phyloP scores from a whole-genome alignment of 2,113 vertebrate species.

The Lynx canadensis region DNA sequence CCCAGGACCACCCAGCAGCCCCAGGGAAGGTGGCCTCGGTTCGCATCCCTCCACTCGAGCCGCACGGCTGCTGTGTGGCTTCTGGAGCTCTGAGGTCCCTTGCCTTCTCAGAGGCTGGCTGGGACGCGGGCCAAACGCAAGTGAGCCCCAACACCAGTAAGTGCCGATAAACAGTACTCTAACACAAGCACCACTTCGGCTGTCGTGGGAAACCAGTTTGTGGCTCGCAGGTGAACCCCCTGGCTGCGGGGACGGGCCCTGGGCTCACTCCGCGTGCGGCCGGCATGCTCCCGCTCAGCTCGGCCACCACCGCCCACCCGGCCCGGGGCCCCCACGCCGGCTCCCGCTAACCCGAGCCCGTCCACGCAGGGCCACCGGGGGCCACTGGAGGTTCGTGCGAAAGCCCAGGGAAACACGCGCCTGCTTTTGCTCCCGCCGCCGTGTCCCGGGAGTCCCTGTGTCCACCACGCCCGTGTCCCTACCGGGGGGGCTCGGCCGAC shows the following conservation, averaged over 20 bases:
- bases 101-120: slow-evolving; percentile 8
- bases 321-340: accelerated
- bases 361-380: accelerated
- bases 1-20: accelerated
- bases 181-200: slow-evolving; percentile 51
- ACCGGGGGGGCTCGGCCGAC: accelerated
- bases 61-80: background rate
- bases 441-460: background rate
- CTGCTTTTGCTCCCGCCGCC: background rate
- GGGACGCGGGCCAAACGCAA: slow-evolving; percentile 58
- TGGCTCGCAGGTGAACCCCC: slow-evolving; percentile 69
- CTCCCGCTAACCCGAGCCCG: background rate
- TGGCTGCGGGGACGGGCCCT: slow-evolving; percentile 21
- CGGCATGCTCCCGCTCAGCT: background rate
- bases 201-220: slow-evolving; percentile 66
- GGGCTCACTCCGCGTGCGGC: background rate
- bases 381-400: accelerated
- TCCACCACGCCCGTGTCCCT: accelerated
- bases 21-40: background rate
- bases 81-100: background rate
- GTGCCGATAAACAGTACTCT: slow-evolving; percentile 77
- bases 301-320: background rate
- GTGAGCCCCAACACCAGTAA: slow-evolving; percentile 34
- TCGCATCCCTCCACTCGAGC: accelerated
- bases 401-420: background rate